Evolutionary conservation across 2,888 invertebrate species (phyloP), one percentile per base, ranked within the genome.

Genomic region (Chalcosyrphus nemorum): DNA sequence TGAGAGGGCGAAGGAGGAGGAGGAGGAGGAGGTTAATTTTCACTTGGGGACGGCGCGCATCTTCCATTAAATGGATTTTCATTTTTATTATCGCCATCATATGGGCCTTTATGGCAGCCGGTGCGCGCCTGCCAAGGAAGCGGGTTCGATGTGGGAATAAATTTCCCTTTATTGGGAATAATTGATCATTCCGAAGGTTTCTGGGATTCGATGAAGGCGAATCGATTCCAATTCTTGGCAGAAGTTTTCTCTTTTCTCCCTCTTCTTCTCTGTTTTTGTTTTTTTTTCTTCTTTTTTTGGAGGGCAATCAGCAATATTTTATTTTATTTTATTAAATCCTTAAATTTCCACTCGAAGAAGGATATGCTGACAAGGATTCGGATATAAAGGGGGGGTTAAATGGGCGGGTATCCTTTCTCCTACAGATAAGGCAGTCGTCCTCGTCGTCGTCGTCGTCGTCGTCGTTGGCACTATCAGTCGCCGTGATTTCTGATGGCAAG

Each of bases 251-350:
- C 29, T 11, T 29, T 6, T 13, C 29, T 4, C 15, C 9, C 5
- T n/a, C 24, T 24, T 5, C 41, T 2, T 15, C 11, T 35, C 15
- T 13, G 27, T 59, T 52, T 66, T 63, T 27, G 24, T 24, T n/a
- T n/a, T n/a, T n/a, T n/a, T n/a, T n/a, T n/a, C n/a, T n/a, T n/a
- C n/a, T n/a, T n/a, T n/a, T n/a, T n/a, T n/a, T n/a, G n/a, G 52
- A 66, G 24, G 80, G 70, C 80, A 84, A 84, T 84, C 84, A 84
- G 84, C 80, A 84, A 63, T 84, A 84, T 84, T 84, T 84, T 84
- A 84, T 84, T 84, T 75, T 80, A 84, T 84, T 84, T 84, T 84
- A 84, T 84, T 84, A 84, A 84, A 84, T 84, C 84, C 84, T 84
- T 78, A 84, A 84, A 80, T 80, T 80, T 80, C 74, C 80, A 75